Conservation (phyloP, 2,797 vertebrate species). For the Myripristis murdjan region DNA sequence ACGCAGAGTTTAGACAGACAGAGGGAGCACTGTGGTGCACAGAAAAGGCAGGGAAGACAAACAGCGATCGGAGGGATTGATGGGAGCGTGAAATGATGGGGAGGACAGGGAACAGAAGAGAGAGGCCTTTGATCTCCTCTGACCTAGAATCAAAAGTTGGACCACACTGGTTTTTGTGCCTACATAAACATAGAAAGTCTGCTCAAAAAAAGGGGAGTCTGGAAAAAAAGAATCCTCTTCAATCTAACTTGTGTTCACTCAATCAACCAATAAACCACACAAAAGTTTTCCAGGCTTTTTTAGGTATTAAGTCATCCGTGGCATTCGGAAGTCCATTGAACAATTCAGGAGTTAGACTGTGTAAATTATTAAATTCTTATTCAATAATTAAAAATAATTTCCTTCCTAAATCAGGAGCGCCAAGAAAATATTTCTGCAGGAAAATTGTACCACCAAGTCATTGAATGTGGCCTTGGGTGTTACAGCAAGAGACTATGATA, state of each 20-base stretch:
- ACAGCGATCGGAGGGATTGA: constrained; percentile 55
- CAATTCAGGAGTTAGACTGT: background rate
- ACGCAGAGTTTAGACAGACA: constrained; percentile 47
- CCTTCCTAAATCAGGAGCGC: background rate
- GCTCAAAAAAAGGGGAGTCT: background rate
- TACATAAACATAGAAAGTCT: background rate
- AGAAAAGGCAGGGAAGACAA: constrained; percentile 52
- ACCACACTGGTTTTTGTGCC: constrained; percentile 21
- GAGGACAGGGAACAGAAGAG: constrained; percentile 18
- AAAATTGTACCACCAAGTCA: background rate
- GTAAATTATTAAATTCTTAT: background rate
- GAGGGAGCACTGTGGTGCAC: constrained; percentile 52
- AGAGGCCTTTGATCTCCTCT: constrained; percentile 49
- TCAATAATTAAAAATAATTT: constrained; percentile 22
- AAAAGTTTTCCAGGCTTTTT: too few species aligned
- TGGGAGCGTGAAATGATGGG: constrained; percentile 38
- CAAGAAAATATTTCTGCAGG: too few species aligned
- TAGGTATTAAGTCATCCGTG: too few species aligned
- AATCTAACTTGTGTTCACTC: background rate
- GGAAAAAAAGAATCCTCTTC: background rate
- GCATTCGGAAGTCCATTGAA: too few species aligned
- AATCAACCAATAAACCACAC: background rate
- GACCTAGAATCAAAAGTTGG: constrained; percentile 47
- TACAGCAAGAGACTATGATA: constrained; percentile 2
- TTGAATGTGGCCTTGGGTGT: constrained; percentile 30